These are phyloP conservation scores for Bergia sp. DNA, from an alignment of 92 coral and sea anemone species.

Conservation along the genomic window DNA sequence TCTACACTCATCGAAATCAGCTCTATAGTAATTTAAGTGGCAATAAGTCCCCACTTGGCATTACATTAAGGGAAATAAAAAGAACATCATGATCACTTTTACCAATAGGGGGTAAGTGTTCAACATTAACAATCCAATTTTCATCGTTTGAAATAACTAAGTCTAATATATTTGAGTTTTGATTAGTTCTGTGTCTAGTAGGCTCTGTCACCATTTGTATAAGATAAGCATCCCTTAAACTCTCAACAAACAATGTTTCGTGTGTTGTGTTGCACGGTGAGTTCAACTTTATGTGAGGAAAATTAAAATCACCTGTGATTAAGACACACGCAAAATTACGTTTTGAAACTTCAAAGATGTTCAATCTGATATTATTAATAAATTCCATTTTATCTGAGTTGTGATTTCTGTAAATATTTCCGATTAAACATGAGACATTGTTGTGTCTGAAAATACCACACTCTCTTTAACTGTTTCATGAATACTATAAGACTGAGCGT, in stretches of 20 bases:
- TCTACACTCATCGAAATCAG: constrained; percentile 29
- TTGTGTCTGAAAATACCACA: neutral
- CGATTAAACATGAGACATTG: constrained; percentile 22
- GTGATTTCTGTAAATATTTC: constrained; percentile 19
- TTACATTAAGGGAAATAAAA: constrained; percentile 16
- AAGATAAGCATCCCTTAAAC: neutral
- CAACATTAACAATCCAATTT: constrained; percentile 12
- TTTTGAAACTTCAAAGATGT: constrained; percentile 27
- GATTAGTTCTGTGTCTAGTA: constrained; percentile 14
- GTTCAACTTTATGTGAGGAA: constrained; percentile 8
- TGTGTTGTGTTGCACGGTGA: neutral
- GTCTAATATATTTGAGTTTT: constrained; percentile 13
- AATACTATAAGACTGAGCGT: neutral
- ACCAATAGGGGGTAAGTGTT: constrained; percentile 14
- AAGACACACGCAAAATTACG: constrained; percentile 16
- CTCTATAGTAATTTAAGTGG: constrained; percentile 11
- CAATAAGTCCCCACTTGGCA: constrained; percentile 11
- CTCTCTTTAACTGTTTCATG: neutral
- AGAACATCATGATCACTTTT: constrained; percentile 26
- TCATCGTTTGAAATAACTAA: constrained; percentile 20
- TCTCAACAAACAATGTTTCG: constrained; percentile 14
- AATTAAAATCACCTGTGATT: constrained; percentile 23
- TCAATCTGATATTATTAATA: constrained; percentile 17
- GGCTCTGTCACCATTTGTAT: constrained; percentile 15
- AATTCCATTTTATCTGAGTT: constrained; percentile 20